Conservation (phyloP, 2,113 vertebrate genomes). For the Struthio camelus region DNA sequence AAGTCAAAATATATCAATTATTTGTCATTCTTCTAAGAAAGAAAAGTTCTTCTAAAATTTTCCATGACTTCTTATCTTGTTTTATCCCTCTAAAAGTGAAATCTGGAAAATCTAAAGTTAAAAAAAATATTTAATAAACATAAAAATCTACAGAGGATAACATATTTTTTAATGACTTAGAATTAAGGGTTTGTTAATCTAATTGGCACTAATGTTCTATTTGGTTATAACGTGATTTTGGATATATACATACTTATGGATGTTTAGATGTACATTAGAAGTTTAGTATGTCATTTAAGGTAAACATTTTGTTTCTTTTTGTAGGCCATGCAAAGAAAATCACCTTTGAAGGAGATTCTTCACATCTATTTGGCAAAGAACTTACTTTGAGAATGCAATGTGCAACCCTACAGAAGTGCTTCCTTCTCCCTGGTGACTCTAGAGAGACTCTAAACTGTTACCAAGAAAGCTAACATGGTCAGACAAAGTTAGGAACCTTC, state of each 20-base stretch:
- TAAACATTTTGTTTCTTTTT: background rate
- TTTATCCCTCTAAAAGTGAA: background rate
- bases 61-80: background rate
- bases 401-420: background rate
- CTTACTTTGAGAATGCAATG: background rate
- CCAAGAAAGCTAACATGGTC: background rate
- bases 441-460: background rate
- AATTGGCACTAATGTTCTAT: background rate
- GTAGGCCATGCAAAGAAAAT: background rate
- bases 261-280: background rate
- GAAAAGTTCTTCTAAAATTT: no score
- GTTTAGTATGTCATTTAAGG: background rate
- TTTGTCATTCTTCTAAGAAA: no score
- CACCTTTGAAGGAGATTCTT: background rate
- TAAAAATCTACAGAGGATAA: background rate
- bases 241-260: background rate
- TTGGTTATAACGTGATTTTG: background rate
- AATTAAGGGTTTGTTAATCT: no score
- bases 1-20: background rate
- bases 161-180: background rate
- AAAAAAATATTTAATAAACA: background rate
- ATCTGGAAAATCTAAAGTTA: background rate
- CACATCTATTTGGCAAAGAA: background rate
- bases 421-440: background rate
- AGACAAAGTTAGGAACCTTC: background rate